phyloP scores from a whole-genome alignment of 2,888 invertebrate genomes.

The Lithosia quadra region DNA sequence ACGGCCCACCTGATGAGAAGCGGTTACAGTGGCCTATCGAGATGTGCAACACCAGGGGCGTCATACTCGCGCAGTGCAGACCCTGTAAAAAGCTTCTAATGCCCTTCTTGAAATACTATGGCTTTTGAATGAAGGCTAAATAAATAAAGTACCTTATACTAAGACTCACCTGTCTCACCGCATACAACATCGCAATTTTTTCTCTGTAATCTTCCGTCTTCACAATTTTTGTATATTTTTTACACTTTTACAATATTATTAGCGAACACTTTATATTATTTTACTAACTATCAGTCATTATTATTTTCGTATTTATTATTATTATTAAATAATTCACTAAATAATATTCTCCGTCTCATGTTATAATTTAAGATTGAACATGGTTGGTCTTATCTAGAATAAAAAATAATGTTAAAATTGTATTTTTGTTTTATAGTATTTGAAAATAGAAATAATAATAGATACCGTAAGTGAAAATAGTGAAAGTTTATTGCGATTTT shows the following conservation, averaged over 20 bases:
- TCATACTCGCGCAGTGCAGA: no score
- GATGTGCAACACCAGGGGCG: no score
- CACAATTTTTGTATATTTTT: constrained; percentile 31
- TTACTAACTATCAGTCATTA: constrained; percentile 66
- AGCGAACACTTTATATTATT: constrained; percentile 39
- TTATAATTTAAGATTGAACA: constrained; percentile 48
- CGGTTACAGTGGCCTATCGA: no score
- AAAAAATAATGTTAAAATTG: background rate
- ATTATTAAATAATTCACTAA: constrained; percentile 49
- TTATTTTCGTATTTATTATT: constrained; percentile 40
- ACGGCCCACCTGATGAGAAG: no score
- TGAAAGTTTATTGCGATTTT: background rate
- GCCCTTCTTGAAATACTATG: background rate
- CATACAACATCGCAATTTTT: constrained; percentile 75
- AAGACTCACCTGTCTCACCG: constrained; percentile 80
- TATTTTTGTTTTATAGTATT: background rate
- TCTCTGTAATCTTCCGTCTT: constrained; percentile 51
- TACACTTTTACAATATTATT: constrained; percentile 36
- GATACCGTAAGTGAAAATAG: constrained; percentile 44
- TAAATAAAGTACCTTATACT: background rate
- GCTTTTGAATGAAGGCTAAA: no score
- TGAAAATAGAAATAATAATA: constrained; percentile 2
- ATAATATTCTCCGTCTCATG: constrained; percentile 49
- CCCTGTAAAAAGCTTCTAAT: no score
- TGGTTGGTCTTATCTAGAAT: constrained; percentile 32